Base-by-base conservation (phyloP, 1,140 invertebrate species). In the Ganaspis sp. region DNA sequence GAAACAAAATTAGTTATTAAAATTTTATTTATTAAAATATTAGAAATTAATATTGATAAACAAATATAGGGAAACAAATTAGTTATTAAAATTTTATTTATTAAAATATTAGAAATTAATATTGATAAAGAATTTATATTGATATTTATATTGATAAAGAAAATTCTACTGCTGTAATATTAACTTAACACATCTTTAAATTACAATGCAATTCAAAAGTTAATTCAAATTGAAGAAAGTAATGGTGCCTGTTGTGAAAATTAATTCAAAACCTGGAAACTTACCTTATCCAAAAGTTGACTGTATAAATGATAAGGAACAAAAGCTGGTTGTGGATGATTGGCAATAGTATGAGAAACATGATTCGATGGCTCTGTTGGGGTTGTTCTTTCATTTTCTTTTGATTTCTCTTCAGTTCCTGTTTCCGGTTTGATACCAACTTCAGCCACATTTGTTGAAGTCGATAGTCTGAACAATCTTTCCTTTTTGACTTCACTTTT, bases 281-380 rank as follows among this genome's bases (percentile, higher is more conserved):
- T 86, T 83, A 91, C 90, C 85, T 87, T 89, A 77, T 91, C 87
- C 73, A 90, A 76, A 42, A 91, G 79, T 83, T 91, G 87, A 81
- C 79, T 88, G 74, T 88, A 91, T 75, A 91, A 79, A 64, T 87
- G 83, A 83, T 90, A 91, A 23, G 90, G 89, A 74, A 91, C 90
- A 81, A 86, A 91, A 75, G 84, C 84, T 73, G 86, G 83, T 70
- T 83, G 80, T 69, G 84, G 77, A 64, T 74, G 79, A 49, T 84
- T 74, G 45, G 82, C 72, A 49, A 49, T 45, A 29, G 83, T 78
- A 34, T 86, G 79, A 58, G 75, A 79, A 42, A 87, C 79, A 8
- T 70, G 19, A 9, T 83, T 75, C 15, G 78, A 64, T 26, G 72
- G 72, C 12, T 85, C 82, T 23, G 75, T 49, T 75, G 75, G 82